Percentiles rank a stretch among this genome's conserved stretches.
Conservation (phyloP, 2,113 vertebrate genomes). For the Scomber japonicus region DNA sequence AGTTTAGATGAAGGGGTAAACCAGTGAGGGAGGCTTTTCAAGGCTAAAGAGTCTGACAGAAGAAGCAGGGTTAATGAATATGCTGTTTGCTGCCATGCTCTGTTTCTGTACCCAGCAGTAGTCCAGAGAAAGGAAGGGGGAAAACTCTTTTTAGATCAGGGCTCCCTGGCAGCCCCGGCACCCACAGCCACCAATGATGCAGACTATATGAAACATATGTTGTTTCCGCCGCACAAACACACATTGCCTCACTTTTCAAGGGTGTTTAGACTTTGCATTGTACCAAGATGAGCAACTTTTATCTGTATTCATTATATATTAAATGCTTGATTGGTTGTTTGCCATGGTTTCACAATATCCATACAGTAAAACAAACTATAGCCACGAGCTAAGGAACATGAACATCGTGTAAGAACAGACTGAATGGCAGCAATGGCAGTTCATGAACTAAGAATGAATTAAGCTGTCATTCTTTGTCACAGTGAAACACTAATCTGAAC, state of each 20-base stretch:
- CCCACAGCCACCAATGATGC: slow-evolving; percentile 59
- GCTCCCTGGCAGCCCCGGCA: slow-evolving; percentile 24
- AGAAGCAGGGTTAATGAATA: slow-evolving; percentile 70
- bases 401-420: neutral
- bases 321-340: slow-evolving; percentile 15
- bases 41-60: slow-evolving; percentile 59
- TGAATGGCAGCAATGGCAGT: slow-evolving; percentile 22
- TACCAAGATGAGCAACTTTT: neutral
- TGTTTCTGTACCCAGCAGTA: slow-evolving; percentile 62
- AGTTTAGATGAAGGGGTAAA: slow-evolving; percentile 58
- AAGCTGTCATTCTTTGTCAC: slow-evolving; percentile 65
- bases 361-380: neutral
- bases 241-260: slow-evolving; percentile 36
- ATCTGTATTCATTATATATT: neutral
- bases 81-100: slow-evolving; percentile 65
- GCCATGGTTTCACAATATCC: neutral
- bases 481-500: slow-evolving; percentile 65
- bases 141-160: slow-evolving; percentile 60
- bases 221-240: slow-evolving; percentile 46
- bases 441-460: slow-evolving; percentile 34
- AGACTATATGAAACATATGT: slow-evolving; percentile 54
- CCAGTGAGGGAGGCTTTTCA: slow-evolving; percentile 52
- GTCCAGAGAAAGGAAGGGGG: slow-evolving; percentile 17
- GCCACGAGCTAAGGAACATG: slow-evolving; percentile 1
- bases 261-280: slow-evolving; percentile 18